Percentiles rank a stretch among this genome's conserved stretches.
phyloP scores from a whole-genome alignment of 1,140 invertebrate species.

The Polypedilum vanderplanki region DNA sequence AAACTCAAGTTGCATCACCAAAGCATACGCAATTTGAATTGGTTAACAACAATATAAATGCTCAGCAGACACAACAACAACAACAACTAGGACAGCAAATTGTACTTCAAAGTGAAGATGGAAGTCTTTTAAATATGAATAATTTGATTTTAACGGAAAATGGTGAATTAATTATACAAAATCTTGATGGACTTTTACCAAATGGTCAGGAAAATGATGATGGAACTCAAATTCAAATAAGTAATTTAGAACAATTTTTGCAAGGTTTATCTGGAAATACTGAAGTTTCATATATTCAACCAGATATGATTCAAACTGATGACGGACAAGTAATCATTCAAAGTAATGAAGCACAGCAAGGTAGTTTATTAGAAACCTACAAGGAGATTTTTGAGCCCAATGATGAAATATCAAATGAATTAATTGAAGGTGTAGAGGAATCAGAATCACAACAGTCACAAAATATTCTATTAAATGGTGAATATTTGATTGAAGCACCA shows the following conservation, averaged over 20 bases:
- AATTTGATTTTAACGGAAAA: slow-evolving; percentile 1
- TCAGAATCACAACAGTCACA: neutral
- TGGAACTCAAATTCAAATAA: neutral
- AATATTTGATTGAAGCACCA: neutral
- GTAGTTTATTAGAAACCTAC: neutral
- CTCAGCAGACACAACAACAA: neutral
- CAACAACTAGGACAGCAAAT: neutral
- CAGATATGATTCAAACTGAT: neutral
- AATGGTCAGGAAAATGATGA: neutral
- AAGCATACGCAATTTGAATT: neutral
- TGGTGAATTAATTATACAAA: slow-evolving; percentile 20
- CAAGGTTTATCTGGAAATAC: neutral
- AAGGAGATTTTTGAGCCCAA: slow-evolving; percentile 20
- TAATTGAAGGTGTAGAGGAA: neutral
- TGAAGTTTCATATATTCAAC: neutral
- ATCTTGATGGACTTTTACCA: neutral
- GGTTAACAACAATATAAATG: neutral
- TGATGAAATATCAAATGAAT: neutral
- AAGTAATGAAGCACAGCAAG: neutral
- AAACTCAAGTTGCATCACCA: neutral
- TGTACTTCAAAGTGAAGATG: neutral
- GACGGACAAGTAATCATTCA: slow-evolving; percentile 17
- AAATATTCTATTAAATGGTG: neutral
- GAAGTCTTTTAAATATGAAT: slow-evolving; percentile 2
- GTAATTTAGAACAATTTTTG: slow-evolving; percentile 15